Conservation (phyloP, 2,888 invertebrate genomes). For the Euphydryas editha region DNA sequence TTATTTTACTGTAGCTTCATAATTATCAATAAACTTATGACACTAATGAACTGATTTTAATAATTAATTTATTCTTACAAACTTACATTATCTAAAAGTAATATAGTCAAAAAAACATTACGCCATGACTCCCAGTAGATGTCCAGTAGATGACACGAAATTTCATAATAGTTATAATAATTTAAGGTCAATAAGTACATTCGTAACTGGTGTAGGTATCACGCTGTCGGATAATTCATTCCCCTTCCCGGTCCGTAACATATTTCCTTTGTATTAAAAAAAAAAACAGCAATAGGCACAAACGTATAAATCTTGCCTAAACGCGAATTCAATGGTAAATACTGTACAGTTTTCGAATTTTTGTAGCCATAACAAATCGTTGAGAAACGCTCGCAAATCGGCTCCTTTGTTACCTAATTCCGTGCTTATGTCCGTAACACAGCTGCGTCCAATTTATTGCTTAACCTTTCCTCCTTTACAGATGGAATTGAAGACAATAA, state of each 20-base stretch:
- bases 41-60: too few relatives aligned
- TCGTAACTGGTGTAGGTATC: not conserved
- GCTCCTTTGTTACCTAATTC: constrained; percentile 77
- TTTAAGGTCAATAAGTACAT: too few relatives aligned
- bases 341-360: constrained; percentile 43
- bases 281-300: constrained; percentile 27
- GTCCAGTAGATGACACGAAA: too few relatives aligned
- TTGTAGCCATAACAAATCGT: constrained; percentile 48
- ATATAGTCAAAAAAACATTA: too few relatives aligned
- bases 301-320: constrained; percentile 31
- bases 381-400: constrained; percentile 68
- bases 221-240: constrained; percentile 1
- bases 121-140: too few relatives aligned
- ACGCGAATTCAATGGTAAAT: constrained; percentile 43
- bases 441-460: constrained; percentile 76
- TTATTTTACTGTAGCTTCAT: not conserved
- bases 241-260: constrained; percentile 5
- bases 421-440: constrained; percentile 74
- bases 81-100: too few relatives aligned
- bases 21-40: too few relatives aligned
- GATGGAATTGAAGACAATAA: constrained; percentile 82
- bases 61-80: too few relatives aligned
- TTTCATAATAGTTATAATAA: too few relatives aligned
- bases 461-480: constrained; percentile 78
- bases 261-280: constrained; percentile 24